phyloP scores from a whole-genome alignment of 30 jellyfish, hydroid and myxozoan species.

The Euphysa ruthae region DNA sequence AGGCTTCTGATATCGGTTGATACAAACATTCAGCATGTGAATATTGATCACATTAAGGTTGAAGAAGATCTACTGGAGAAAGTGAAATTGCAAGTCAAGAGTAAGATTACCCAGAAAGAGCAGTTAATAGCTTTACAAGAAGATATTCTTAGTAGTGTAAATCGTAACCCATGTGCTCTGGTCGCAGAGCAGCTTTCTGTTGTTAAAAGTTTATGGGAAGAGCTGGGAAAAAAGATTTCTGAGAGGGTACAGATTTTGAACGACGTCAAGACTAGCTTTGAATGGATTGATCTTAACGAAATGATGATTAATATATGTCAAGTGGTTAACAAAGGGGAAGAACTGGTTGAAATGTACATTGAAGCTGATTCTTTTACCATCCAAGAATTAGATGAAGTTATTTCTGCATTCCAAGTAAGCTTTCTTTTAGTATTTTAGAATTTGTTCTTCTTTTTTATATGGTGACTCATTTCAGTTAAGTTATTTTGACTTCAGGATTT shows the following conservation, averaged over 20 bases:
- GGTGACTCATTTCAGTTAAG: not conserved
- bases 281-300: slow-evolving; percentile 7
- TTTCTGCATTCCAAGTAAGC: not conserved
- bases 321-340: not conserved
- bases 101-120: not conserved
- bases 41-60: not conserved
- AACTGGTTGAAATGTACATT: not conserved
- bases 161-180: not conserved
- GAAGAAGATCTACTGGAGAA: slow-evolving; percentile 5
- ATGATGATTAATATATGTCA: not conserved
- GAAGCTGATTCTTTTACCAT: not conserved
- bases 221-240: not conserved
- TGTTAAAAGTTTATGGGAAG: slow-evolving; percentile 6
- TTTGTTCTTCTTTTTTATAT: no score
- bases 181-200: not conserved
- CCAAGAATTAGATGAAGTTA: not conserved
- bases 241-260: slow-evolving; percentile 3
- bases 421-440: no score
- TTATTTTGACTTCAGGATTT: no score
- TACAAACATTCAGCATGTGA: slow-evolving; percentile 3
- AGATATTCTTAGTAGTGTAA: not conserved
- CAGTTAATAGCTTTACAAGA: not conserved
- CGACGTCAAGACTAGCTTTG: not conserved
- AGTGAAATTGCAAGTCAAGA: not conserved
- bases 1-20: slow-evolving; percentile 1